A percentile compares a stretch with the other conserved stretches of the same genome.
These are phyloP conservation scores for Penaeus japonicus DNA, from an alignment of 1,140 invertebrate genomes.

Conservation along the genomic window DNA sequence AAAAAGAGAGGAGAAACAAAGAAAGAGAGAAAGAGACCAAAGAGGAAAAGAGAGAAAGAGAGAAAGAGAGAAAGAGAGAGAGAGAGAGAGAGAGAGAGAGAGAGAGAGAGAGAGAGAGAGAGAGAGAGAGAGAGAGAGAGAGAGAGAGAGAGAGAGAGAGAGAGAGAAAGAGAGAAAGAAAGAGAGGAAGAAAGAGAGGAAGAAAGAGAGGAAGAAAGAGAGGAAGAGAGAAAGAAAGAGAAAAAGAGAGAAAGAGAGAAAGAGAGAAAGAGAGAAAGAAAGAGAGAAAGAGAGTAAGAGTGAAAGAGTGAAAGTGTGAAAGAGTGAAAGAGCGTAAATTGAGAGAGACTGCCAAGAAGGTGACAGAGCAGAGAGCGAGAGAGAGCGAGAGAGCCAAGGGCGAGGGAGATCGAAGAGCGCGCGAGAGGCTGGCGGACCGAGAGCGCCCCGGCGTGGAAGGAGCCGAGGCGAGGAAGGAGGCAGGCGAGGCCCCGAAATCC, in stretches of 20 bases:
- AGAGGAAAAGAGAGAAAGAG: slow-evolving; percentile 23
- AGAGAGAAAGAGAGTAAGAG: neutral
- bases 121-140: too few species aligned
- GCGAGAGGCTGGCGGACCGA: neutral
- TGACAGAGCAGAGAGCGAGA: neutral
- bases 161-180: too few species aligned
- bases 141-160: too few species aligned
- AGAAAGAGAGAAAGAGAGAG: neutral
- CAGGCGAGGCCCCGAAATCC: too few species aligned
- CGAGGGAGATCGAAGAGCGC: too few species aligned
- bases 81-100: too few species aligned
- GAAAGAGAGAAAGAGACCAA: slow-evolving; percentile 13
- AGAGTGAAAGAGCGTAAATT: neutral
- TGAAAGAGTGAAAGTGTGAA: neutral
- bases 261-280: neutral
- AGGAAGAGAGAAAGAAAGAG: neutral
- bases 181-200: neutral
- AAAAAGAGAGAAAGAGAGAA: neutral
- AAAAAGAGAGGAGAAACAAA: slow-evolving; percentile 33
- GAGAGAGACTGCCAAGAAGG: too few species aligned
- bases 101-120: too few species aligned
- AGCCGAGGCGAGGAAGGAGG: too few species aligned
- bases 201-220: neutral
- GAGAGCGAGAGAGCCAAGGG: neutral
- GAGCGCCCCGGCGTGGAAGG: too few species aligned